Evolutionary conservation across 2,888 invertebrate species (phyloP).

Genomic region (Eretmocerus hayati): DNA sequence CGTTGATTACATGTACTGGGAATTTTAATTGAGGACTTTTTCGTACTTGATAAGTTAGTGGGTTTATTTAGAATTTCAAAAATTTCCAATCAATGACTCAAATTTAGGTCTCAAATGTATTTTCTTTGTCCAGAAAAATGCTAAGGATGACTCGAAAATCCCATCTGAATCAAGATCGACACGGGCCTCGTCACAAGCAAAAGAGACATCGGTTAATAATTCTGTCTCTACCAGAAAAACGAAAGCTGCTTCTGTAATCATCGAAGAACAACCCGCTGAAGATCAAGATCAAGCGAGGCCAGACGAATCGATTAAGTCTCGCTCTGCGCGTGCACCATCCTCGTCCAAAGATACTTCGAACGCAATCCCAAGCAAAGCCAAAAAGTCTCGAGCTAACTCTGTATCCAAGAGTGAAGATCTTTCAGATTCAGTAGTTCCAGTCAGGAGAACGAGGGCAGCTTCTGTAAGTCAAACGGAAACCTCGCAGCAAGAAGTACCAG

Average conservation of each 20-base stretch:
- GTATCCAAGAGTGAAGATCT: conserved; percentile 5
- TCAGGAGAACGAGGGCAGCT: conserved; percentile 2
- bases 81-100: too few species aligned
- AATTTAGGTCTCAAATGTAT: too few species aligned
- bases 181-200: conserved; percentile 9
- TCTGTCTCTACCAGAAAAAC: conserved; percentile 1
- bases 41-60: too few species aligned
- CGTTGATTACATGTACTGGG: too few species aligned
- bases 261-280: conserved; percentile 26
- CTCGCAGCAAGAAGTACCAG: neutral
- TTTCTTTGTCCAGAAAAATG: too few species aligned
- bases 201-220: conserved; percentile 11
- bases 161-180: conserved; percentile 6
- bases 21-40: too few species aligned
- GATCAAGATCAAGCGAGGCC: neutral
- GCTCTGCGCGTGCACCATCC: too few species aligned
- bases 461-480: conserved; percentile 26
- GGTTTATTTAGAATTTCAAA: too few species aligned
- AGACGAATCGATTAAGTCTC: too few species aligned
- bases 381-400: conserved; percentile 7
- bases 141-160: conserved; percentile 1
- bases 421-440: neutral
- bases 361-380: neutral
- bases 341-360: neutral
- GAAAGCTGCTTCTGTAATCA: conserved; percentile 23